Conservation (phyloP, 2,888 invertebrate genomes). For the Patella pellucida region DNA sequence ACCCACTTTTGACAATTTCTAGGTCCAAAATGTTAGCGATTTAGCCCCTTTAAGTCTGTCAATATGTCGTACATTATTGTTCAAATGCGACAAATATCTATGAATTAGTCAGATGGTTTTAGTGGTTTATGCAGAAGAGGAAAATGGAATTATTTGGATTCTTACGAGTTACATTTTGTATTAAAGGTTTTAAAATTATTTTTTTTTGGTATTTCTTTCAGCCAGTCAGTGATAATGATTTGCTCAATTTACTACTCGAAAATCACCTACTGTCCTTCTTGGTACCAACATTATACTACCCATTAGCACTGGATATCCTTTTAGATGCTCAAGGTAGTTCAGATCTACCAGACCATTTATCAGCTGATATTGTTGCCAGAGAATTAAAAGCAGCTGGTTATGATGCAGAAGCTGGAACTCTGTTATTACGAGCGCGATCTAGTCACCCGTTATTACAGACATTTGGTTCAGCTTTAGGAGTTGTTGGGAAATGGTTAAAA, state of each 20-base stretch:
- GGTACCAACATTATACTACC: conserved; percentile 49
- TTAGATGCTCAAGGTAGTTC: conserved; percentile 46
- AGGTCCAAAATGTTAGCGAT: too few relatives aligned
- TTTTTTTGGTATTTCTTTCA: conserved; percentile 26
- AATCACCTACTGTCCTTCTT: conserved; percentile 50
- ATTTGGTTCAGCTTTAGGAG: conserved; percentile 58
- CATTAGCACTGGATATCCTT: conserved; percentile 47
- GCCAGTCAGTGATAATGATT: conserved; percentile 48
- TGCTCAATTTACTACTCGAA: conserved; percentile 53
- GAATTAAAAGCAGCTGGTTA: conserved; percentile 55
- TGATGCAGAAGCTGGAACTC: conserved; percentile 61
- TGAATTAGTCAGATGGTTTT: too few relatives aligned
- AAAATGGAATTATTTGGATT: too few relatives aligned
- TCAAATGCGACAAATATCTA: too few relatives aligned
- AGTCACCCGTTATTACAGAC: conserved; percentile 59
- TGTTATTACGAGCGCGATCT: conserved; percentile 55
- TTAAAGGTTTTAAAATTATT: background rate
- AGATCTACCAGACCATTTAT: conserved; percentile 37
- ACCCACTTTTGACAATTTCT: too few relatives aligned
- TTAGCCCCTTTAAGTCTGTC: too few relatives aligned
- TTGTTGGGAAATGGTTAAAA: conserved; percentile 55
- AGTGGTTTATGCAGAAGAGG: too few relatives aligned
- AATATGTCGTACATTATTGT: too few relatives aligned
- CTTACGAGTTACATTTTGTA: too few relatives aligned
- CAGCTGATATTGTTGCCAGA: conserved; percentile 47